These are phyloP conservation scores for Neofelis nebulosa DNA, from an alignment of 2,113 vertebrate species.

Conservation along the genomic window DNA sequence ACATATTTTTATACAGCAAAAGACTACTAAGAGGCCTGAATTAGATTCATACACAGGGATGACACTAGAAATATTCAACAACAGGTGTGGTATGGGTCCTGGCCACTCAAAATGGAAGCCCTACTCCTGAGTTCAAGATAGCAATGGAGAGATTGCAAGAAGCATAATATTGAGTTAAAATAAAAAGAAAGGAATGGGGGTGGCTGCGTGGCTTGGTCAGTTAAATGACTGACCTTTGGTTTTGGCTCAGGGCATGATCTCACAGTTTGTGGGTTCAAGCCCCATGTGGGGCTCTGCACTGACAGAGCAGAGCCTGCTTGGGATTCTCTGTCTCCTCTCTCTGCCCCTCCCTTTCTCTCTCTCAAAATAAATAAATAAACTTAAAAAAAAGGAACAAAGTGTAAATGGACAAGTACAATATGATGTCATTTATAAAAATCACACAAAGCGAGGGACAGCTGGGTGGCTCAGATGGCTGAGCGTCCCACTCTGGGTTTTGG, in stretches of 20 bases:
- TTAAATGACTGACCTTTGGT: too few species aligned
- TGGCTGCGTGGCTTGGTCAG: too few species aligned
- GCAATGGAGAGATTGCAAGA: neutral
- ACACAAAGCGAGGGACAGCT: neutral
- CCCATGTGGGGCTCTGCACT: too few species aligned
- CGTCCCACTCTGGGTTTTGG: too few species aligned
- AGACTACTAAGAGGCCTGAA: neutral
- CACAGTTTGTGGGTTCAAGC: too few species aligned
- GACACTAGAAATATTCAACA: neutral
- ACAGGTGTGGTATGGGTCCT: neutral
- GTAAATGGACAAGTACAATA: neutral
- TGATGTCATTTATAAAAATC: neutral
- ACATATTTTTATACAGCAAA: neutral
- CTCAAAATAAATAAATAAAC: too few species aligned
- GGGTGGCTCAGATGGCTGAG: too few species aligned
- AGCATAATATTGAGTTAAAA: fast-evolving
- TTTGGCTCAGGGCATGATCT: too few species aligned
- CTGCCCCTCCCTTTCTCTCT: too few species aligned
- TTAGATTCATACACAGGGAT: neutral
- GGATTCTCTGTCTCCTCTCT: too few species aligned
- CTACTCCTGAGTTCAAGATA: neutral
- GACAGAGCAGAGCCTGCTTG: too few species aligned
- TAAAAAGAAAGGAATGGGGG: neutral
- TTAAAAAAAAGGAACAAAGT: neutral
- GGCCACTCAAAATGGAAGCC: neutral